Percentiles rank a stretch among this genome's conserved stretches.
phyloP scores from a whole-genome alignment of 2,113 vertebrate species.

The rat (Rattus norvegicus) region DNA sequence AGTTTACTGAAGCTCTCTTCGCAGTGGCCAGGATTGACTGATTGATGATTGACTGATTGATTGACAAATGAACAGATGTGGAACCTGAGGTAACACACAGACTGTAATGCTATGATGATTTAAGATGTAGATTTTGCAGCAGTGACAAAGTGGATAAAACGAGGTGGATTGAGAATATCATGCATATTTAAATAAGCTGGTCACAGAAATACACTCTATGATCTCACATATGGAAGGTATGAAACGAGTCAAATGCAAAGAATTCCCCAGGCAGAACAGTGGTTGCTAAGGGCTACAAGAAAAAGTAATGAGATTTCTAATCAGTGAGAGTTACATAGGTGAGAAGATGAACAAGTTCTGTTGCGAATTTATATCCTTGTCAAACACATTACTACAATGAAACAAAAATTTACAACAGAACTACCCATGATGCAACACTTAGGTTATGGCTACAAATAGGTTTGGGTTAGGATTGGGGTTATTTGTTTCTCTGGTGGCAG shows the following conservation, averaged over 20 bases:
- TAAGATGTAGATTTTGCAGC: background rate
- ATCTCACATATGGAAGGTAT: background rate
- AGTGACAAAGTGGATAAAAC: background rate
- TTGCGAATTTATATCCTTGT: background rate
- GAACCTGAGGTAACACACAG: background rate
- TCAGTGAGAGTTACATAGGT: background rate
- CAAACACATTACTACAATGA: background rate
- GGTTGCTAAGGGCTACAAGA: background rate
- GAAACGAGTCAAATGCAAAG: background rate
- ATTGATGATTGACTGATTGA: background rate
- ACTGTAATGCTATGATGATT: background rate
- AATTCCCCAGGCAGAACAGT: background rate
- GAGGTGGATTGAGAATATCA: background rate
- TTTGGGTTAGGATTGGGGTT: no score
- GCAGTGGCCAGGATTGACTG: background rate
- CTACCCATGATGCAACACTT: background rate
- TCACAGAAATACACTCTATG: background rate
- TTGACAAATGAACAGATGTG: no score
- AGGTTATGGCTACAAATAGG: no score
- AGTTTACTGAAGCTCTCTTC: background rate
- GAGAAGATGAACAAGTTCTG: background rate
- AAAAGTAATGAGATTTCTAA: background rate
- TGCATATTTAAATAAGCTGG: background rate
- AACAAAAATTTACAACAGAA: background rate
- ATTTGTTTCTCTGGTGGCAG: background rate